These are phyloP conservation scores for Anoplolepis gracilipes DNA, from an alignment of 1,140 invertebrate genomes.

Conservation along the genomic window DNA sequence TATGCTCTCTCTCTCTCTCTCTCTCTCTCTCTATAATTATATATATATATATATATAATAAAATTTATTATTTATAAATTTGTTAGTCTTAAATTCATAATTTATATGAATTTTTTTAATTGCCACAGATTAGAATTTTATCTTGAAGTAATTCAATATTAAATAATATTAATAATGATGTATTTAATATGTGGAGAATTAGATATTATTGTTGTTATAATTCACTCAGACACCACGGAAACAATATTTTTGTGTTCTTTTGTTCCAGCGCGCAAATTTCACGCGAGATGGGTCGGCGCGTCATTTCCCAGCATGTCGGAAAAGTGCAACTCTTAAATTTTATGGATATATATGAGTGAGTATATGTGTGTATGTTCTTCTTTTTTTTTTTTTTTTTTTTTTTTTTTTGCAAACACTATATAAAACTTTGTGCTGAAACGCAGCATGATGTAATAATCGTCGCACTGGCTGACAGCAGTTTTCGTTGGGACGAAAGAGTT, in stretches of 20 bases:
- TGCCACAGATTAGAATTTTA: too few relatives aligned
- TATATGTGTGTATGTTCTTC: neutral
- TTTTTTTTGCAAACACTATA: neutral
- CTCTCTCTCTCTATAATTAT: too few relatives aligned
- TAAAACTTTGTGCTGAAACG: slow-evolving; percentile 24
- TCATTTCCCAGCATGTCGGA: neutral
- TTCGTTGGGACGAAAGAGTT: slow-evolving; percentile 3
- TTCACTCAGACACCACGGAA: neutral
- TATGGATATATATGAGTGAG: neutral
- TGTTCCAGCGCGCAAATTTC: neutral
- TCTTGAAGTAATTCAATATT: too few relatives aligned
- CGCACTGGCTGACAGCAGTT: neutral
- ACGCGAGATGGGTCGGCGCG: neutral
- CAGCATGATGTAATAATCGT: slow-evolving; percentile 13
- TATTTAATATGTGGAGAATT: neutral
- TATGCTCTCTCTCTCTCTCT: too few relatives aligned
- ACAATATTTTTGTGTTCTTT: neutral
- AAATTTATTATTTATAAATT: too few relatives aligned
- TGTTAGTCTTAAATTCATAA: too few relatives aligned
- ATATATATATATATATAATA: too few relatives aligned
- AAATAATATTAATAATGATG: neutral
- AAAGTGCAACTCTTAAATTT: slow-evolving; percentile 21
- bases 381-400: too few relatives aligned
- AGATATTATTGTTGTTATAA: neutral
- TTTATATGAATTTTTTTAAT: too few relatives aligned